Percentiles rank a stretch among this genome's conserved stretches.
Conservation (phyloP, 2,797 vertebrate species). For the Buphagus erythrorhynchus region DNA sequence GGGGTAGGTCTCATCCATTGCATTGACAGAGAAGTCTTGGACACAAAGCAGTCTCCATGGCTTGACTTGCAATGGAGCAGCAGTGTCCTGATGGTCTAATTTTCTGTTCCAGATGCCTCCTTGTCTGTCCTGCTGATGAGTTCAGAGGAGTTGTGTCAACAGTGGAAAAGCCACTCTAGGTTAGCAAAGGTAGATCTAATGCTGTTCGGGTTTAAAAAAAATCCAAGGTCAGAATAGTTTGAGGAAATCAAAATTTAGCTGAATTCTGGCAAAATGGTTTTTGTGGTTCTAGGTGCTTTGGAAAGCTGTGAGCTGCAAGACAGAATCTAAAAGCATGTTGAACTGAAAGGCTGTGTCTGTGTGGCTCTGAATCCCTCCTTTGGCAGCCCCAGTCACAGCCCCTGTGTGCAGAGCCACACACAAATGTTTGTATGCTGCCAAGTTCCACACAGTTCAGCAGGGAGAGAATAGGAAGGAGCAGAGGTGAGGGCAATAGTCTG, state of each 20-base stretch:
- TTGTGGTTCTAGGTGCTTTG: neutral
- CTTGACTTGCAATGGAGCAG: neutral
- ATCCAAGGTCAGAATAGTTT: neutral
- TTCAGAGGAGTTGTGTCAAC: neutral
- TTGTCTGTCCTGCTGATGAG: neutral
- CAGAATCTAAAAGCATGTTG: neutral
- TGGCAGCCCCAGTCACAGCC: neutral
- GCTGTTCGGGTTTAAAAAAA: neutral
- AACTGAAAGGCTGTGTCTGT: neutral
- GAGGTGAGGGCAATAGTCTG: neutral
- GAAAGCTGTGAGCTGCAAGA: neutral
- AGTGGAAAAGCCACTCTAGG: neutral
- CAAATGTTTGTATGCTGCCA: neutral
- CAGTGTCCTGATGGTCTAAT: neutral
- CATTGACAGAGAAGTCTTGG: neutral
- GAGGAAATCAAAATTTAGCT: neutral
- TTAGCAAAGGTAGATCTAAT: constrained; percentile 13
- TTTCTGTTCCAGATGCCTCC: constrained; percentile 13
- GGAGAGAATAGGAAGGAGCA: neutral
- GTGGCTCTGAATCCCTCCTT: neutral
- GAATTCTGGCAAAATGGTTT: neutral
- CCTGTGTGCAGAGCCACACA: neutral
- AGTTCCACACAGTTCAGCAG: neutral
- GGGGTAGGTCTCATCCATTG: neutral
- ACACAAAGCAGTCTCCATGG: neutral